Conservation (phyloP, 2,888 invertebrate genomes). For the Nomada hirtipes region DNA sequence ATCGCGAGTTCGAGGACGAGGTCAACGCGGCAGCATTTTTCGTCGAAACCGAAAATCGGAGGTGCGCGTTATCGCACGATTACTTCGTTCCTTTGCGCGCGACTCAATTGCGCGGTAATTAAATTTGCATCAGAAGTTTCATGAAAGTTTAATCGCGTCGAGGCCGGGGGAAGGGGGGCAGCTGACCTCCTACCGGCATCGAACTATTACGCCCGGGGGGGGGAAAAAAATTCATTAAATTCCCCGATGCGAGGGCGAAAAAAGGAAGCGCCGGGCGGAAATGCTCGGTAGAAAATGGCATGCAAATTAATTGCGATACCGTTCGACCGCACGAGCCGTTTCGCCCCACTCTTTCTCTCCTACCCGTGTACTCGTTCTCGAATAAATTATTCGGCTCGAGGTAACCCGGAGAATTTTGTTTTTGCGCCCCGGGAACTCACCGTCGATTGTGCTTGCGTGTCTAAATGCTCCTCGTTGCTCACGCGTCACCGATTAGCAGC, state of each 20-base stretch:
- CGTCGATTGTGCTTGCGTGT: neutral
- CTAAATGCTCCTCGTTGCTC: neutral
- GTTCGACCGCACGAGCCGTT: slow-evolving; percentile 14
- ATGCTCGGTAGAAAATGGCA: slow-evolving; percentile 36
- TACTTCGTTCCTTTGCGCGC: slow-evolving; percentile 38
- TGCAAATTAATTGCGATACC: slow-evolving; percentile 47
- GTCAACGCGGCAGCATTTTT: slow-evolving; percentile 1
- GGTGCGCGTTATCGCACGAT: slow-evolving; percentile 14
- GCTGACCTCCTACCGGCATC: slow-evolving; percentile 29
- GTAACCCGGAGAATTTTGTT: slow-evolving; percentile 25
- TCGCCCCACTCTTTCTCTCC: neutral
- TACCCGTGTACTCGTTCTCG: slow-evolving; percentile 9
- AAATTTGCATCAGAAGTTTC: slow-evolving; percentile 61
- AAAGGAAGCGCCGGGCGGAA: neutral
- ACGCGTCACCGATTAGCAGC: neutral
- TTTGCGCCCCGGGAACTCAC: neutral
- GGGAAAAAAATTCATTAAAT: slow-evolving; percentile 42
- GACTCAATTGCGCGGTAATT: slow-evolving; percentile 56
- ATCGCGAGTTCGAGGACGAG: slow-evolving; percentile 6
- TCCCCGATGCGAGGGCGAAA: slow-evolving; percentile 23
- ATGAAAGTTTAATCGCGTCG: slow-evolving; percentile 60
- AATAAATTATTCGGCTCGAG: slow-evolving; percentile 37
- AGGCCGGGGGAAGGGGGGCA: neutral
- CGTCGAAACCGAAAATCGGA: neutral
- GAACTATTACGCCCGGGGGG: slow-evolving; percentile 18